These are phyloP conservation scores for Pseudois nayaur DNA, from an alignment of 2,113 vertebrate genomes.

Conservation along the genomic window DNA sequence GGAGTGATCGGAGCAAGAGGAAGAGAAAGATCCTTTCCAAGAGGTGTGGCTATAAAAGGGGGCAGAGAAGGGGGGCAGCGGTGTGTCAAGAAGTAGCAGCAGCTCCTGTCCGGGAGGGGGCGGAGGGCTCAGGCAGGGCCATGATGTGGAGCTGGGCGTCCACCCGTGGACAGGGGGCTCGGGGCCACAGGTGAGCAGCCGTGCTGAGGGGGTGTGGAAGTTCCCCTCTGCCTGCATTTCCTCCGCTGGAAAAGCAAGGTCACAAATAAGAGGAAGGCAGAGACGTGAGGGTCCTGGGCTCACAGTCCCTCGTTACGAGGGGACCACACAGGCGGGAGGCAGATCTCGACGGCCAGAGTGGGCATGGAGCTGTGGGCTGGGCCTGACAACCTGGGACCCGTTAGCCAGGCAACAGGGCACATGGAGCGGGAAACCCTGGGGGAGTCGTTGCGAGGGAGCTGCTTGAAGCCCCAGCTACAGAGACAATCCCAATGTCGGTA, in stretches of 20 bases:
- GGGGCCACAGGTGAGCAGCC: rapidly evolving
- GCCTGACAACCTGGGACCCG: too few species aligned
- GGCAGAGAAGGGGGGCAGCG: neutral
- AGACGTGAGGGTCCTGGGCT: neutral
- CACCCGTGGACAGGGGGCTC: neutral
- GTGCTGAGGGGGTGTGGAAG: rapidly evolving
- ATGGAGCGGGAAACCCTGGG: rapidly evolving
- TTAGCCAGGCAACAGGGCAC: neutral
- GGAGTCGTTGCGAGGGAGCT: rapidly evolving
- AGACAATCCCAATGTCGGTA: neutral
- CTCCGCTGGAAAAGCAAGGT: neutral
- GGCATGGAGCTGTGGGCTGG: rapidly evolving
- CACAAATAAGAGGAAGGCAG: neutral
- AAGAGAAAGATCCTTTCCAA: neutral
- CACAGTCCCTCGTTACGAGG: rapidly evolving
- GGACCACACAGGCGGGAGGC: neutral
- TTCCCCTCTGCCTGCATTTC: neutral
- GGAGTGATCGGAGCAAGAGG: neutral
- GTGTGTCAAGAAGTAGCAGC: neutral
- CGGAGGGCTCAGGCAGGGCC: neutral
- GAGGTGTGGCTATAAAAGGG: neutral
- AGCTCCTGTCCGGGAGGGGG: neutral
- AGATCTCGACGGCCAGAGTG: rapidly evolving
- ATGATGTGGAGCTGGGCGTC: neutral
- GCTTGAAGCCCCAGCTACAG: neutral